Evolutionary conservation across 1,140 invertebrate genomes (phyloP).

Genomic region (Nebria ingens): DNA sequence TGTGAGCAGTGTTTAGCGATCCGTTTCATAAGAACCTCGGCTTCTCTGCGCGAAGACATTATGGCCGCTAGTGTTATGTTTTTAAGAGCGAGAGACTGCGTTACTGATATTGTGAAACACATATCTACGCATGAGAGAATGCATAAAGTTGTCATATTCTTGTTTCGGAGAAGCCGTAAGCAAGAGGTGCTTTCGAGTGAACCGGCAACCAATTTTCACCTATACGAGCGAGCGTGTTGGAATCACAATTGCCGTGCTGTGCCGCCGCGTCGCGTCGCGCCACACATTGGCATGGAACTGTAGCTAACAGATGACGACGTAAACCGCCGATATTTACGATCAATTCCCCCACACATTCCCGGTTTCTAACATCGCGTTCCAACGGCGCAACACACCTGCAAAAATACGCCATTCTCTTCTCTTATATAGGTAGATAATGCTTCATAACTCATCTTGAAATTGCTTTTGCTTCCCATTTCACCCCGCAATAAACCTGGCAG

Average conservation of each 20-base stretch:
- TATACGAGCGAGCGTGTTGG: neutral
- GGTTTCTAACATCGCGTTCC: conserved; percentile 23
- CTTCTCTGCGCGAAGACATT: neutral
- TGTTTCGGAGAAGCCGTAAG: neutral
- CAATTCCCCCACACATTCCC: conserved; percentile 23
- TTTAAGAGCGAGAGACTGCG: no score
- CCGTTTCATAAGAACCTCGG: neutral
- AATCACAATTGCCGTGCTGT: neutral
- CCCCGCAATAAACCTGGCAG: conserved; percentile 30
- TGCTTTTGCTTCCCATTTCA: conserved; percentile 33
- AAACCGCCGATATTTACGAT: conserved; percentile 35
- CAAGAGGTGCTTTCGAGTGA: neutral
- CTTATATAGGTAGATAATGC: conserved; percentile 33
- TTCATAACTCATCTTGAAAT: conserved; percentile 32
- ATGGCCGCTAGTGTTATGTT: neutral
- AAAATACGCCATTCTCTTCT: conserved; percentile 31
- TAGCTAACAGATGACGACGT: conserved; percentile 33
- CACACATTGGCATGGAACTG: conserved; percentile 14
- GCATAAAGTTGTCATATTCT: conserved; percentile 6
- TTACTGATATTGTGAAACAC: conserved; percentile 4
- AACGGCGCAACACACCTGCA: conserved; percentile 27
- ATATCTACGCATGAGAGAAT: neutral
- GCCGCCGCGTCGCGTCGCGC: neutral
- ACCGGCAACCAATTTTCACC: conserved; percentile 5
- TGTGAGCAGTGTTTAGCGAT: no score